Conservation (phyloP, 2,797 vertebrate species). For the Carduelis carduelis region DNA sequence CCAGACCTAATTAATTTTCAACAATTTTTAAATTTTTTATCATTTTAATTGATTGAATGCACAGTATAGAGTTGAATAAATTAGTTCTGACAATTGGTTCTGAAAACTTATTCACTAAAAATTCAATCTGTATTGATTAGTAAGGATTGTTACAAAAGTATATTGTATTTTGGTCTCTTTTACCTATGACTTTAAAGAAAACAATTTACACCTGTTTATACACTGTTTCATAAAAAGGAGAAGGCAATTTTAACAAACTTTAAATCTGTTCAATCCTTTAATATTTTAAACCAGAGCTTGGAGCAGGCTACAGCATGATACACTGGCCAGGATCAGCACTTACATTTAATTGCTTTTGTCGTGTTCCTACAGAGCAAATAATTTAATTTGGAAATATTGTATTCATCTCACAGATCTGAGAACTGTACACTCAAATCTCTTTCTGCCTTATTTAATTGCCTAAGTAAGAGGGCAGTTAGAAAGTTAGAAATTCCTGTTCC, state of each 20-base stretch:
- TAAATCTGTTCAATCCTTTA: neutral
- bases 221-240: neutral
- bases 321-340: neutral
- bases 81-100: neutral
- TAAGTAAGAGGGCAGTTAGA: neutral
- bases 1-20: neutral
- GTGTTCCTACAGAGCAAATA: neutral
- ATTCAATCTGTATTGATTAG: neutral
- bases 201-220: neutral
- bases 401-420: neutral
- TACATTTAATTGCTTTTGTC: neutral
- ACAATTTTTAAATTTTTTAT: neutral
- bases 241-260: neutral
- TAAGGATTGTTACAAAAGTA: neutral
- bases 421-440: neutral
- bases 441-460: neutral
- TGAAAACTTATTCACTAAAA: neutral
- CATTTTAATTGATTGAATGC: neutral
- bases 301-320: neutral
- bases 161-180: neutral
- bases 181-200: neutral
- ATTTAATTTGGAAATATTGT: neutral
- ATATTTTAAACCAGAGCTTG: neutral
- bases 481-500: neutral
- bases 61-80: neutral